Evolutionary conservation across 2,797 vertebrate genomes (phyloP).

Genomic region (Selene dorsalis): DNA sequence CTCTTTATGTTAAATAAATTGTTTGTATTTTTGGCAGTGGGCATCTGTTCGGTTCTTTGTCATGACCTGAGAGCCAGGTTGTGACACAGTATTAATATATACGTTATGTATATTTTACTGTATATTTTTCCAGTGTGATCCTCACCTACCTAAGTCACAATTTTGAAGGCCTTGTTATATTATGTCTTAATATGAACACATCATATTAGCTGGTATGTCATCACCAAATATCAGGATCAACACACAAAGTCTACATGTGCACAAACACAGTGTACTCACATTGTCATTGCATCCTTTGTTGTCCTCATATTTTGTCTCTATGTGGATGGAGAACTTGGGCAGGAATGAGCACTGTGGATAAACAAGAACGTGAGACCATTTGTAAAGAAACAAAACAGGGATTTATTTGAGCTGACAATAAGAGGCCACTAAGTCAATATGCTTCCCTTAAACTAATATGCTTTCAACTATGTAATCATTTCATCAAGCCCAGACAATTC

Average conservation of each 20-base stretch:
- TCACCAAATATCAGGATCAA: background rate
- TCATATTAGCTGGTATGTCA: too few species aligned
- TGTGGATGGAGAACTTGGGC: constrained; percentile 97
- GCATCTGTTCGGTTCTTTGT: too few species aligned
- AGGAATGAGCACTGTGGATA: constrained; percentile 92
- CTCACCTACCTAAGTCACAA: background rate
- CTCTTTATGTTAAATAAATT: too few species aligned
- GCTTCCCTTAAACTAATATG: background rate
- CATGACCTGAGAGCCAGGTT: too few species aligned
- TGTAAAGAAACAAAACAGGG: constrained; percentile 16
- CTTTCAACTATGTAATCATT: too few species aligned
- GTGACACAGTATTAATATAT: too few species aligned
- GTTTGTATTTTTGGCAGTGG: too few species aligned
- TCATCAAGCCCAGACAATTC: constrained; percentile 4
- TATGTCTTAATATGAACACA: background rate
- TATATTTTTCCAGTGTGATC: background rate
- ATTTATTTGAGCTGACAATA: background rate
- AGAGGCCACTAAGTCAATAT: background rate
- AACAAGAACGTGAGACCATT: background rate
- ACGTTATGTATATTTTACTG: too few species aligned
- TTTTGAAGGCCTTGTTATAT: background rate
- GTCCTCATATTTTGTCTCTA: constrained; percentile 92
- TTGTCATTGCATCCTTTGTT: constrained; percentile 91
- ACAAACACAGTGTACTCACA: constrained; percentile 81
- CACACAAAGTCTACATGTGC: background rate